Percentiles rank a stretch among this genome's conserved stretches.
Conservation (phyloP, 2,888 invertebrate genomes). For the Exephanes ischioxanthus region DNA sequence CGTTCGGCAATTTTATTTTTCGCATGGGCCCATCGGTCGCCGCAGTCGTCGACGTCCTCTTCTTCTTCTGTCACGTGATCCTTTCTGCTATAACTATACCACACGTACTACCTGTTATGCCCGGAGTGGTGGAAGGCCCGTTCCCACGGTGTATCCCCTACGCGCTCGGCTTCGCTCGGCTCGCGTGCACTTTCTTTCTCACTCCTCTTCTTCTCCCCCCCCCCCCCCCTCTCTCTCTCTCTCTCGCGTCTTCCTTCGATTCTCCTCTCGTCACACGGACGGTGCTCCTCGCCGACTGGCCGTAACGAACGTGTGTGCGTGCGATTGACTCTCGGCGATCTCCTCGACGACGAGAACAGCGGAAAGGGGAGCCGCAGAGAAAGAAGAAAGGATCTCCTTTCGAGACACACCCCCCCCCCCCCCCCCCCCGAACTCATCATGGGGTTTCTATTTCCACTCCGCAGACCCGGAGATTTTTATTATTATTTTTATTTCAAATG, state of each 20-base stretch:
- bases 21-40: slow-evolving; percentile 14
- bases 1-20: background rate
- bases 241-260: background rate
- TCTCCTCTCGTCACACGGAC: slow-evolving; percentile 54
- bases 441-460: background rate
- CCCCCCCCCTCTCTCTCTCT: slow-evolving; percentile 54
- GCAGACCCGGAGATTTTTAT: background rate
- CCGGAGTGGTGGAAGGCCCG: slow-evolving; percentile 54
- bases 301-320: slow-evolving; percentile 23
- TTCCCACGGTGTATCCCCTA: slow-evolving; percentile 73
- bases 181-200: slow-evolving; percentile 62
- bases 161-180: slow-evolving; percentile 46
- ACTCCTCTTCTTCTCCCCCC: slow-evolving; percentile 31
- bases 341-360: slow-evolving; percentile 34
- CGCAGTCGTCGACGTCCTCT: slow-evolving; percentile 28
- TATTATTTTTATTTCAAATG: background rate
- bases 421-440: background rate
- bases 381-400: slow-evolving; percentile 16
- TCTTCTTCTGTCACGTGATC: slow-evolving; percentile 28
- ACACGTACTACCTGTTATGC: slow-evolving; percentile 60
- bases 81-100: slow-evolving; percentile 38
- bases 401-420: background rate
- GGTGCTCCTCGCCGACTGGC: slow-evolving; percentile 35
- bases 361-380: slow-evolving; percentile 56
- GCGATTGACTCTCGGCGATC: slow-evolving; percentile 57